Evolutionary conservation across 2,113 vertebrate genomes (phyloP).

Genomic region (Ochotona princeps): DNA sequence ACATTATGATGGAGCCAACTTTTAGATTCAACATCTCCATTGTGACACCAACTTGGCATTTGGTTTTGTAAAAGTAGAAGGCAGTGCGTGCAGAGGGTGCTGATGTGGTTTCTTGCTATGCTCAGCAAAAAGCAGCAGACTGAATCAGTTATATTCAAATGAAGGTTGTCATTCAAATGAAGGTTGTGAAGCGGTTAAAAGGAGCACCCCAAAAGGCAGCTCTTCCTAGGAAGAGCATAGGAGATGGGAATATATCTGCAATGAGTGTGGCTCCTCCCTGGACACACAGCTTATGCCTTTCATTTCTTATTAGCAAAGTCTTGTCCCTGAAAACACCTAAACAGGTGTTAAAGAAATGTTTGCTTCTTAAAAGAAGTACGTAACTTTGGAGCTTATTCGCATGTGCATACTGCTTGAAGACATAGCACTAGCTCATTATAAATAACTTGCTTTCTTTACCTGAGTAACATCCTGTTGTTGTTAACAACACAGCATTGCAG

Average conservation of each 20-base stretch:
- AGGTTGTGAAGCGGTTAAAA: conserved; percentile 61
- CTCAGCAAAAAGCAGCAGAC: conserved; percentile 70
- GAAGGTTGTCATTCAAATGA: conserved; percentile 56
- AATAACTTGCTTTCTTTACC: conserved; percentile 53
- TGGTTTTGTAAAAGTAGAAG: conserved; percentile 76
- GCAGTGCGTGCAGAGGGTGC: conserved; percentile 74
- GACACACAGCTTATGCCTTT: neutral
- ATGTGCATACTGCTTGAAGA: conserved; percentile 68
- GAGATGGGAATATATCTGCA: neutral
- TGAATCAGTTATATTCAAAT: conserved; percentile 73
- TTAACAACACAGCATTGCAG: conserved; percentile 5
- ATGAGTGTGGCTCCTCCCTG: neutral
- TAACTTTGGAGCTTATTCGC: conserved; percentile 59
- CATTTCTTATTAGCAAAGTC: conserved; percentile 44
- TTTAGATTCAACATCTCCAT: conserved; percentile 78
- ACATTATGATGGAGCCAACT: conserved; percentile 79
- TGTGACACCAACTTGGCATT: conserved; percentile 83
- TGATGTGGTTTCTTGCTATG: conserved; percentile 80
- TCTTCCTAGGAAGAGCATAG: neutral
- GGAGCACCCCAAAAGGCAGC: neutral
- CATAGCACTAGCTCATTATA: conserved; percentile 65
- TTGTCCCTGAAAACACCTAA: conserved; percentile 35
- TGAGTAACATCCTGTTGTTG: conserved; percentile 56
- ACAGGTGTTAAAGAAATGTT: conserved; percentile 65
- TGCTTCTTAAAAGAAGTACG: conserved; percentile 50